Percentiles rank a stretch among this genome's conserved stretches.
These are phyloP conservation scores for Bombus confusus DNA, from an alignment of 1,140 invertebrate species.

Conservation along the genomic window DNA sequence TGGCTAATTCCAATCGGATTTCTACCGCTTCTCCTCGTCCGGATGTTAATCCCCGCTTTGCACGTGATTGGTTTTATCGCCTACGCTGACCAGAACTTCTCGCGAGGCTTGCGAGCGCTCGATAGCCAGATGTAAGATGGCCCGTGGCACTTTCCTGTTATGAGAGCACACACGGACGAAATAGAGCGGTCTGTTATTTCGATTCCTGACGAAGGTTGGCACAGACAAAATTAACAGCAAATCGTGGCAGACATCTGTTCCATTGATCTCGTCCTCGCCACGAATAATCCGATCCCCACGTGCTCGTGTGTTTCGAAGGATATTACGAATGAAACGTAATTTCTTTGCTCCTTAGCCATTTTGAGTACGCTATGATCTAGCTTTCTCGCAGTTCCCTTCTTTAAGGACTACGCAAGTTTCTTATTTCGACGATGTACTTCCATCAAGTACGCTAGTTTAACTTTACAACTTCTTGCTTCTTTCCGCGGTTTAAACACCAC, in stretches of 20 bases:
- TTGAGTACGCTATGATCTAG: neutral
- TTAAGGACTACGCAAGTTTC: neutral
- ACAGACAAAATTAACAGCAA: slow-evolving; percentile 42
- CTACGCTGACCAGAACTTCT: neutral
- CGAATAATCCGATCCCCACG: slow-evolving; percentile 4
- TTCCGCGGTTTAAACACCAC: too few relatives aligned
- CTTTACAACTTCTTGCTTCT: too few relatives aligned
- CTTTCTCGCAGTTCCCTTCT: neutral
- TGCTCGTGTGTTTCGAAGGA: neutral
- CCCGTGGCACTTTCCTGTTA: slow-evolving; percentile 11
- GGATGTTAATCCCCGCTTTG: slow-evolving; percentile 29
- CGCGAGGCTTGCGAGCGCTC: neutral
- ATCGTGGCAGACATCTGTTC: slow-evolving; percentile 41
- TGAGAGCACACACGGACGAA: slow-evolving; percentile 39
- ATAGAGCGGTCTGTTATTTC: slow-evolving; percentile 43
- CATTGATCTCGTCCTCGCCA: neutral
- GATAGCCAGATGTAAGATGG: slow-evolving; percentile 38
- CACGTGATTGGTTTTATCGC: slow-evolving; percentile 38
- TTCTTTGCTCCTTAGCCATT: neutral
- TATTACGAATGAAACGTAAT: neutral
- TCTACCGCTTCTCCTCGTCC: neutral
- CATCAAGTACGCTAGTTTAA: neutral
- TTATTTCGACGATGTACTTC: neutral
- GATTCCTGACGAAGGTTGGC: slow-evolving; percentile 23
- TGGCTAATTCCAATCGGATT: neutral